Base-by-base conservation (phyloP, 2,888 invertebrate species). In the Heteromurus nitidus region DNA sequence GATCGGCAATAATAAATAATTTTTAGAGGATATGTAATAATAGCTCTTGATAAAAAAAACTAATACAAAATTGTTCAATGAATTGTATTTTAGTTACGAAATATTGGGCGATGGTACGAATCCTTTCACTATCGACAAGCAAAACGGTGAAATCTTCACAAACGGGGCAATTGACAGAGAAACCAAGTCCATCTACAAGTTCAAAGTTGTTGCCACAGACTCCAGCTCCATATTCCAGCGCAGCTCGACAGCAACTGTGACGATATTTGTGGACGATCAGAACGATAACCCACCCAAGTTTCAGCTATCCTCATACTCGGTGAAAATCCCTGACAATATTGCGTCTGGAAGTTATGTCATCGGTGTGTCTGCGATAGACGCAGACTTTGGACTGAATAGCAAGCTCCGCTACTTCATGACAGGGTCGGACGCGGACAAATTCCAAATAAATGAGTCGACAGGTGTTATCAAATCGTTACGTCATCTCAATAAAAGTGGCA, bases 251-350 rank as follows among this genome's bases (percentile, higher is more conserved):
- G 92, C 96, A 0, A 94, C 94, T 16, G 93, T 96, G 24, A 89
- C 89, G 1, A 94, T 96, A 88, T 93, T 98, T 7, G 91, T 91
- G n/a, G 90, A 96, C 55, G 97, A 98, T 89, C 96, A 97, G 89
- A 98, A 98, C 89, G 98, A 98, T 89, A 96, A 97, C 89, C 93
- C 94, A 0, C 97, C 98, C 0, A 90, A 90, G 81, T 95, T 95
- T 88, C 92, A 93, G 0, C 93, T 95, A 88, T 93, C 94, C 26
- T 91, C 93, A 86, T 92, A 93, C 60, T 93, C 92, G 87, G 94
- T 95, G n/a, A 93, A 93, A 0, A 94, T 97, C 0, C 90, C 94
- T 82, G 98, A 98, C 91, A 95, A 95, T 1, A 94, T 95, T 73
- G 91, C 93, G 1, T 91, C 95, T 0, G 95, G 95, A 86, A 95